Evolutionary conservation across 2,888 invertebrate species (phyloP), one percentile per base, ranked within the genome.

Genomic region (Cantharis rufa): DNA sequence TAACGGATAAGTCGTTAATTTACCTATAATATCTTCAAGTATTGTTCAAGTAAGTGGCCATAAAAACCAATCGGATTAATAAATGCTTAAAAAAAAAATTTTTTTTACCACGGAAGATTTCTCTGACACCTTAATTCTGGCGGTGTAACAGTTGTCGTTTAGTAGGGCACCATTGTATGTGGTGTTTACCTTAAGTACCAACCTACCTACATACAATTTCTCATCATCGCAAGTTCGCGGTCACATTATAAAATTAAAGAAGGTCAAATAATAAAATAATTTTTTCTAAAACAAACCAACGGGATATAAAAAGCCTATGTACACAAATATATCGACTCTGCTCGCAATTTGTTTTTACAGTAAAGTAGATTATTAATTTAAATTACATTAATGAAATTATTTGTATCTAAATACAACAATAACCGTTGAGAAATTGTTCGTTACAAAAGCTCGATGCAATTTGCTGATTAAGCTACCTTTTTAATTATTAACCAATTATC

Each of bases 91-190:
- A 7, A 1, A 48, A 48, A n/a, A 48, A 48, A 48, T 3, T 18
- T 3, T 2, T n/a, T 48, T 48, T 48, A 48, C 1, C n/a, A 48
- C 0, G 5, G 21, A 10, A 66, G 21, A 66, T 66, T 66, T 66
- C 64, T 66, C 64, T 9, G 64, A 21, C 64, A 66, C 64, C 64
- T 66, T 21, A 13, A 21, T 21, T 66, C 24, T 21, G 64, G n/a
- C 64, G 16, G 64, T 66, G 64, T 66, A 66, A 66, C 64, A 66
- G 64, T 66, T 66, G 18, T 21, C 64, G 16, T 66, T 66, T 66
- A 66, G 64, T 66, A 66, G 64, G 64, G 64, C 64, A 66, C n/a
- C 64, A 66, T 66, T 66, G 18, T 66, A 21, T 7, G 48, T 7
- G 48, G 13, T 66, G 24, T 24, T 15, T 66, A 66, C 64, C 64